Base-by-base conservation (phyloP, 2,113 vertebrate genomes). In the Ramphastos sulfuratus region DNA sequence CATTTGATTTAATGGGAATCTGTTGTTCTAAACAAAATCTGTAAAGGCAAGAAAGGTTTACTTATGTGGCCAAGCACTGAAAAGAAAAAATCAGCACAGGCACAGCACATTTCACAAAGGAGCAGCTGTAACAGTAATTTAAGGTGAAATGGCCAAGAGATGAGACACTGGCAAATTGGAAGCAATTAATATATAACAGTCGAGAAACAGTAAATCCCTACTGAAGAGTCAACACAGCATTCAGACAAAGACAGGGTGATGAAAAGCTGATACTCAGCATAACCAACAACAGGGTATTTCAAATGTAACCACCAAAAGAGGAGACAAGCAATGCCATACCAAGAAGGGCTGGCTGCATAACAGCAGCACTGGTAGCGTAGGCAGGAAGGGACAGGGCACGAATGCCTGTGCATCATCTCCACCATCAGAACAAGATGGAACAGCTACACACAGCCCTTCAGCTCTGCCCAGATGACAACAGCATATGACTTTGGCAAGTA, bases 171-270 rank as follows among this genome's bases (percentile, higher is more conserved):
- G 89, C 83, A 96, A 93, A 89, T 44, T 31, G 65, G 76, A 96
- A 96, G 44, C 78, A 87, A 93, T 94, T 75, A 94, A 52, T 71
- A 65, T n/a, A 30, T 18, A 90, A 94, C 35, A 94, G 75, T 88
- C 75, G 93, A 87, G 54, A 72, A 63, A 87, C 81, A 91, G 54
- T 86, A 87, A 91, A 77, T 75, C 66, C 54, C 58, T 28, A 73
- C 48, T 69, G 67, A 93, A 64, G 59, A 76, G 61, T 88, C 65
- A 64, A 91, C 18, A 48, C 33, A 30, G 21, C 37, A 71, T 46
- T 89, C 61, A 63, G 44, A 46, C 6, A 66, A 85, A 35, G 52
- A 85, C 1, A 4, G 5, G 35, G 48, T 50, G 85, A 95, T 74
- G 69, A 88, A 92, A 87, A 93, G 89, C 80, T 94, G 58, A 54